These are phyloP conservation scores for Lophochroa leadbeateri DNA, from an alignment of 2,113 vertebrate species.

Conservation along the genomic window DNA sequence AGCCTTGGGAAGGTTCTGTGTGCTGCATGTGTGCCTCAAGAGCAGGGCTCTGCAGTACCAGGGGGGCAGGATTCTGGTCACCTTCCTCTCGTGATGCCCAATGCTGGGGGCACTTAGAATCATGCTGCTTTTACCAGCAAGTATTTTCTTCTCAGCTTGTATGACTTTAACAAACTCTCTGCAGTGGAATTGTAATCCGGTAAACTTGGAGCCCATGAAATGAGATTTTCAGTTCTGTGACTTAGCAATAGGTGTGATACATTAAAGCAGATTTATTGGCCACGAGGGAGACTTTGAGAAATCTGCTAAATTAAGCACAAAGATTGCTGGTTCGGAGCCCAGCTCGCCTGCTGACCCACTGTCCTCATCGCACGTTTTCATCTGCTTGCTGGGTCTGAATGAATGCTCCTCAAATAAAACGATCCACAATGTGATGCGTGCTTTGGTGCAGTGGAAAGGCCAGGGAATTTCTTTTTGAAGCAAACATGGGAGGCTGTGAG, in stretches of 20 bases:
- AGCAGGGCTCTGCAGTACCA: not conserved
- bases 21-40: rapidly evolving
- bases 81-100: rapidly evolving
- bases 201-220: conserved; percentile 73
- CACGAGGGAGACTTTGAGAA: conserved; percentile 22
- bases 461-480: not conserved
- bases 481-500: not conserved
- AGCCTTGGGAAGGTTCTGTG: not conserved
- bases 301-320: conserved; percentile 44
- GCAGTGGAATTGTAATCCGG: conserved; percentile 34
- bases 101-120: not conserved
- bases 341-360: conserved; percentile 21
- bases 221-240: conserved; percentile 74
- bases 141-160: conserved; percentile 2
- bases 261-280: conserved; percentile 61
- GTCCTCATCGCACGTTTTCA: not conserved
- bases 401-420: not conserved
- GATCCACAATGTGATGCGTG: rapidly evolving
- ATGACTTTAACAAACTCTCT: conserved; percentile 34
- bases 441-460: not conserved
- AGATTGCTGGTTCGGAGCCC: not conserved
- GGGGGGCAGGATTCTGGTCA: rapidly evolving
- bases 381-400: not conserved
- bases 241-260: conserved; percentile 61
- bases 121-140: not conserved